Percentiles rank a stretch among this genome's conserved stretches.
phyloP scores from a whole-genome alignment of 2,797 vertebrate species.

The Oceanodroma leucorhoa region DNA sequence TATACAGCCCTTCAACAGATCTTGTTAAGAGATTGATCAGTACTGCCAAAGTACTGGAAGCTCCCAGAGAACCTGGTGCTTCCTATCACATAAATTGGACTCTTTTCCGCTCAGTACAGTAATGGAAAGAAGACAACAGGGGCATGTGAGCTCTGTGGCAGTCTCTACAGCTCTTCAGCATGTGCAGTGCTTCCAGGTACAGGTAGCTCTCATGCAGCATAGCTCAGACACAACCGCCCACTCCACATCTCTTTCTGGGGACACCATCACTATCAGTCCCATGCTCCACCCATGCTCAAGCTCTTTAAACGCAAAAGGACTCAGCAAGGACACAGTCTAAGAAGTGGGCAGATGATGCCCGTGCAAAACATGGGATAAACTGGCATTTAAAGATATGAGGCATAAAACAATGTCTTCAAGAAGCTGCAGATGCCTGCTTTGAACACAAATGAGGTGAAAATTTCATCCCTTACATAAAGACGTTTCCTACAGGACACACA shows the following conservation, averaged over 20 bases:
- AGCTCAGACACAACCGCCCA: neutral
- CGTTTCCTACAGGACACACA: neutral
- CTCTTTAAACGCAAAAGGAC: neutral
- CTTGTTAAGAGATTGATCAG: neutral
- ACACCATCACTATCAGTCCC: neutral
- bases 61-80: neutral
- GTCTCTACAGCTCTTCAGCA: neutral
- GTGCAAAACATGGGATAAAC: neutral
- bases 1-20: neutral
- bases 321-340: neutral
- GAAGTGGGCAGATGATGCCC: neutral
- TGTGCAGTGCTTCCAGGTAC: fast-evolving
- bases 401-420: neutral
- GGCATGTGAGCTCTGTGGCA: neutral
- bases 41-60: neutral
- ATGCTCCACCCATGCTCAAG: neutral
- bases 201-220: neutral
- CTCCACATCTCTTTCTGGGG: neutral
- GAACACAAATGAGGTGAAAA: neutral
- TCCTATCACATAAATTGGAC: neutral
- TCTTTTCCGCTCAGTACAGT: neutral
- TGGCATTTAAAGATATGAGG: neutral
- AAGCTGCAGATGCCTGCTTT: neutral
- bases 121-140: neutral
- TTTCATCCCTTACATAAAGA: neutral